Conservation (phyloP, 2,888 invertebrate genomes). For the Heteropelma amictum region DNA sequence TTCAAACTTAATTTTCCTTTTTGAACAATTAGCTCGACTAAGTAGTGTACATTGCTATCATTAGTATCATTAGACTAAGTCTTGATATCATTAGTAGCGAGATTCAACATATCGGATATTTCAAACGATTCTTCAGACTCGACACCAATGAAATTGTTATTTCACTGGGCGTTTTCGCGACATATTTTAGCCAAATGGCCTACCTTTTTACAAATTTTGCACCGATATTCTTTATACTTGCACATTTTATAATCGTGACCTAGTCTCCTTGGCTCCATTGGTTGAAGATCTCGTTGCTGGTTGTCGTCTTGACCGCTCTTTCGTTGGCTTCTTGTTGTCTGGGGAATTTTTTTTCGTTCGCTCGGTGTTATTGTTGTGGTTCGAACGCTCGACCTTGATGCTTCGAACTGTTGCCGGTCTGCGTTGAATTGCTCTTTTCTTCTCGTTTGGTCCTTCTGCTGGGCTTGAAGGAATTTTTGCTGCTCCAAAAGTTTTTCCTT, state of each 20-base stretch:
- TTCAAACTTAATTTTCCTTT: background rate
- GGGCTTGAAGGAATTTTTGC: background rate
- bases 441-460: background rate
- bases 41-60: too few relatives aligned
- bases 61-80: too few relatives aligned
- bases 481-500: background rate
- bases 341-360: too few relatives aligned
- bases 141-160: too few relatives aligned
- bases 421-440: background rate
- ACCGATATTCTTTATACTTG: slow-evolving; percentile 12
- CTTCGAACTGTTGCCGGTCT: background rate
- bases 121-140: too few relatives aligned
- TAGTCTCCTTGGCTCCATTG: too few relatives aligned
- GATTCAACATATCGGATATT: too few relatives aligned
- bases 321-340: too few relatives aligned
- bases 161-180: too few relatives aligned
- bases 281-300: too few relatives aligned
- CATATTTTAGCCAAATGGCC: slow-evolving; percentile 10
- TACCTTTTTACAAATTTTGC: slow-evolving; percentile 24
- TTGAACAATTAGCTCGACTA: background rate
- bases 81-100: too few relatives aligned
- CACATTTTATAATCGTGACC: slow-evolving; percentile 4
- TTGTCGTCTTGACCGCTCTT: too few relatives aligned
- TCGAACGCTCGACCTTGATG: slow-evolving; percentile 1
- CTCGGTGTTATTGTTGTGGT: background rate